Evolutionary conservation across 37 sponge, comb jelly and placozoan genomes (phyloP).

Genomic region (Spongilla lacustris): DNA sequence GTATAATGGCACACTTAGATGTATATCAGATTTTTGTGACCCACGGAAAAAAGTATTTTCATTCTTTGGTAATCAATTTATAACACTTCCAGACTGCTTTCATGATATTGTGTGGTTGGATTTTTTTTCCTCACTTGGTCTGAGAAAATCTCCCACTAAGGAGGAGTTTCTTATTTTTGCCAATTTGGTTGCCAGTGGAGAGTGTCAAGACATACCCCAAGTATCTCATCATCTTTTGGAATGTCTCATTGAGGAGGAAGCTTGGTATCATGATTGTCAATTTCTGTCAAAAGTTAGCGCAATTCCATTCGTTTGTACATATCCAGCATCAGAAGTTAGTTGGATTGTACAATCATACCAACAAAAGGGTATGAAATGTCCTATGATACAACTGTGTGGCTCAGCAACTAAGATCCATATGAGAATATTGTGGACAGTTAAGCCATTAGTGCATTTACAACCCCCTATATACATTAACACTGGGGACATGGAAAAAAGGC

Average conservation of each 20-base stretch:
- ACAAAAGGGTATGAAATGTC: neutral
- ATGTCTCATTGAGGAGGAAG: neutral
- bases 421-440: slow-evolving; percentile 55
- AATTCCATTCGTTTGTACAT: slow-evolving; percentile 36
- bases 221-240: slow-evolving; percentile 19
- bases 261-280: slow-evolving; percentile 7
- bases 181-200: slow-evolving; percentile 3
- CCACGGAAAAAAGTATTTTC: slow-evolving; percentile 24
- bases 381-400: neutral
- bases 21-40: slow-evolving; percentile 24
- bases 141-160: neutral
- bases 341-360: slow-evolving; percentile 36
- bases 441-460: slow-evolving; percentile 22
- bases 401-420: neutral
- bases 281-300: slow-evolving; percentile 19
- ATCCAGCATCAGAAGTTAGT: neutral
- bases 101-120: slow-evolving; percentile 21
- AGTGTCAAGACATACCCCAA: neutral
- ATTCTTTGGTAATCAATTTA: slow-evolving; percentile 24
- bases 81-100: slow-evolving; percentile 20
- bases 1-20: neutral
- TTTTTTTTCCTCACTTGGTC: slow-evolving; percentile 37
- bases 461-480: neutral
- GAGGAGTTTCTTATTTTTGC: slow-evolving; percentile 32
- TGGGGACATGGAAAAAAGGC: neutral